phyloP scores from a whole-genome alignment of 2,797 vertebrate species.

The Danio albolineatus region DNA sequence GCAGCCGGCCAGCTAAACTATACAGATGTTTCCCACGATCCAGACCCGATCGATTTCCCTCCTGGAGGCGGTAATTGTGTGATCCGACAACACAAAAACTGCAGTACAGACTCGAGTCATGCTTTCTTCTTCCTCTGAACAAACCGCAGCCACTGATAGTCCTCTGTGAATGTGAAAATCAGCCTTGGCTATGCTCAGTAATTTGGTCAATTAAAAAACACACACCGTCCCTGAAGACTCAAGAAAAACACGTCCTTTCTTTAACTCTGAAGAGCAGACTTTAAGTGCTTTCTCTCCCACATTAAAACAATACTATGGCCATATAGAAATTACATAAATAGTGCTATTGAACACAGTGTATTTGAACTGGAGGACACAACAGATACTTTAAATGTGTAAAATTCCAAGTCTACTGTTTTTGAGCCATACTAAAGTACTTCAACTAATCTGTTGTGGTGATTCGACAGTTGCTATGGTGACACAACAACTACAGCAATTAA shows the following conservation, averaged over 20 bases:
- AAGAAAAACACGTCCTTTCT: background rate
- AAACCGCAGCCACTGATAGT: slow-evolving; percentile 48
- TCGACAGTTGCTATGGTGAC: too few relatives aligned
- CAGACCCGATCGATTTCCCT: slow-evolving; percentile 59
- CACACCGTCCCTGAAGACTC: background rate
- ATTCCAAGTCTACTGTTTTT: too few relatives aligned
- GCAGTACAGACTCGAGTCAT: slow-evolving; percentile 26
- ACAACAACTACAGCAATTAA: too few relatives aligned
- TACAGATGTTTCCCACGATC: slow-evolving; percentile 66
- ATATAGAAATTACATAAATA: too few relatives aligned
- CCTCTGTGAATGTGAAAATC: slow-evolving; percentile 22
- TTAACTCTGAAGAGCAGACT: background rate
- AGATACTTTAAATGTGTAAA: too few relatives aligned
- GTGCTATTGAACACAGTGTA: too few relatives aligned
- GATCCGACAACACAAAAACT: slow-evolving; percentile 43
- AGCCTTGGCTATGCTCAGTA: background rate
- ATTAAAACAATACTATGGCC: too few relatives aligned
- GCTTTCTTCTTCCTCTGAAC: slow-evolving; percentile 31
- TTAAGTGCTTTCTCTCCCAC: background rate
- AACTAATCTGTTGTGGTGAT: too few relatives aligned
- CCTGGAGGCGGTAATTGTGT: slow-evolving; percentile 55
- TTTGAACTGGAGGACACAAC: too few relatives aligned
- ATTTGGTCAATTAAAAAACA: slow-evolving; percentile 31
- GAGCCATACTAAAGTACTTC: too few relatives aligned
- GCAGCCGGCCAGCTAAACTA: slow-evolving; percentile 56